Evolutionary conservation across 2,113 vertebrate species (phyloP), one percentile per base, ranked within the genome.

Genomic region (Ictalurus furcatus): DNA sequence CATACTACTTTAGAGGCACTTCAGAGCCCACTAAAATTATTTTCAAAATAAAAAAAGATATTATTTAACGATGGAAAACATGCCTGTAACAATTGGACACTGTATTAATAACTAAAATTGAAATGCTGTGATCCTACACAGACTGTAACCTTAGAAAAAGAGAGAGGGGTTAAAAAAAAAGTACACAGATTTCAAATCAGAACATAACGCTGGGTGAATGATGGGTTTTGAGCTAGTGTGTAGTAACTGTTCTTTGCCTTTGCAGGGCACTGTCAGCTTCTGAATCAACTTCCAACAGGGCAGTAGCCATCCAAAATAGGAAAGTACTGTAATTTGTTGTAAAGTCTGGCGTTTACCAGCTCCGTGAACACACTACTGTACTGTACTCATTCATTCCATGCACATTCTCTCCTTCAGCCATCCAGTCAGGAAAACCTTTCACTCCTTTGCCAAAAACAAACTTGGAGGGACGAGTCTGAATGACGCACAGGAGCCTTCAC

Each of bases 371-470:
- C 40, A 88, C 78, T 78, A 79, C 90, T 85, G 85, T 76, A 90
- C 88, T 89, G 88, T 88, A 88, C 85, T 85, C 84, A 90, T 79
- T 91, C 81, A 90, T 89, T 89, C 74, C 87, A 82, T 79, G 54
- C 89, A 85, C 73, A 81, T 89, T 88, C 63, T 84, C 79, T 87
- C 23, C 89, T 83, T 65, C 44, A 89, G 81, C 81, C 84, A 90
- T 88, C 59, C 80, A 88, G 80, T 84, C 81, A 90, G 85, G 85
- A 84, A 91, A 85, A 88, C 89, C 86, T 91, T 90, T 90, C 89
- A 90, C 90, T 79, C 61, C n/a, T 54, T 88, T 54, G 85, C 85
- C 89, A 90, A 93, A 93, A 91, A 87, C 90, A 92, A 93, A 92
- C 90, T 88, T 88, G 81, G 81, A 88, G 74, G 80, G 48, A 89